Base-by-base conservation (phyloP, 2,797 vertebrate species). In the Columba guinea region DNA sequence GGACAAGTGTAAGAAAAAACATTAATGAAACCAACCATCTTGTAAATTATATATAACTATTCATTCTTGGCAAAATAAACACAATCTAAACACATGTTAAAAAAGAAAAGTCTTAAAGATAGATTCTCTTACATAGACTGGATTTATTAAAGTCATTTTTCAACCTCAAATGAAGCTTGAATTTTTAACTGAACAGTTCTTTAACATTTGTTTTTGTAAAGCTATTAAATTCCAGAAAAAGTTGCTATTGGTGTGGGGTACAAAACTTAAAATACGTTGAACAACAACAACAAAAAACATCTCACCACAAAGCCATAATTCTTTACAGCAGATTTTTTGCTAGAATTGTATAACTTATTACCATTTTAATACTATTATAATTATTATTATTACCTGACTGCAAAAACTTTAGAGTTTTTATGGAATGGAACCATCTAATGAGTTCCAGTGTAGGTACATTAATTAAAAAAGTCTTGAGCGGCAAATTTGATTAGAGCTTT, bases 271-370 rank as follows among this genome's bases (percentile, higher is more conserved):
- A 48, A 70, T 65, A 35, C 46, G 13, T 0, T 2, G 53, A 73
- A 21, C 7, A 37, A 39, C 44, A 20, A 46, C 44, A 78, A 35
- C 32, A 4, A 0, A 4, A 56, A 73, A 3, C 1, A 46, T 8
- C 3, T 87, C 21, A 62, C 9, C 6, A 59, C 13, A 51, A n/a
- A 67, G 13, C 22, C 26, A 24, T 37, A 67, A 44, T 49, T 62
- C 3, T 69, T 59, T 48, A 46, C 10, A 53, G 17, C 2, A 46
- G 13, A 73, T 2, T 49, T 73, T 75, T 84, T 65, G 0, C 8
- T 65, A 13, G 13, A 55, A 32, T 35, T 62, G 3, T 52, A 35
- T 39, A 13, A 37, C 39, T 83, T 85, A 5, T 55, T 63, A 68
- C 7, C 2, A 17, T 63, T 44, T 84, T 30, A 39, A 3, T 20